Base-by-base conservation (phyloP, 92 coral and sea anemone genomes). In the Palythoa grandiflora region DNA sequence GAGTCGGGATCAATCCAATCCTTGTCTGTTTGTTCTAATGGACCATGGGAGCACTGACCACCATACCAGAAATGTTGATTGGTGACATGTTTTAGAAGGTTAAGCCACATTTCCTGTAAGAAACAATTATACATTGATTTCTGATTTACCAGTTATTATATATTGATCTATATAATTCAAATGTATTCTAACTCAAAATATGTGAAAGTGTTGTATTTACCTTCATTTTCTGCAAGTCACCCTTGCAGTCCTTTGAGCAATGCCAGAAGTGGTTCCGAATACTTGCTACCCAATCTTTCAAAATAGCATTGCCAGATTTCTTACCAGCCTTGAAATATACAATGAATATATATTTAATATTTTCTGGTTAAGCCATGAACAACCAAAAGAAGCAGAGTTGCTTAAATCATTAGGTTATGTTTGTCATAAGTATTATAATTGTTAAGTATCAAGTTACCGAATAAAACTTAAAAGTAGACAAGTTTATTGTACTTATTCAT, bases 241-340 rank as follows among this genome's bases (percentile, higher is more conserved):
- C 68, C 59, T 79, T 70, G 77, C 88, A 85, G 3, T 85, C 35
- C 19, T 85, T 73, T 38, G 66, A 77, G 51, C 83, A 85, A 51
- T 85, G 88, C 88, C 88, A 85, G 77, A 83, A 83, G 87, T 83
- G 79, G 38, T 83, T 83, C 28, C 51, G 79, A 5, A 83, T 83
- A 35, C 36, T 53, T 83, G 87, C 76, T n/a, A 53, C 3, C 87
- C 87, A 83, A 66, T 52, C 54, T 75, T 83, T 83, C 61, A 83
- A 36, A 38, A 83, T 48, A 16, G 68, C 87, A 60, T 83, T 83
- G 8, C 47, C 57, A 21, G 50, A 1, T 83, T 57, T 65, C 52
- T 83, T 83, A 63, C 87, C 71, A 83, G 87, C 87, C 87, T 83
- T 36, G 48, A 38, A 83, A 83, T 28, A 28, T 28, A 28, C 28